phyloP scores from a whole-genome alignment of 1,140 invertebrate genomes.

The Pissodes strobi region DNA sequence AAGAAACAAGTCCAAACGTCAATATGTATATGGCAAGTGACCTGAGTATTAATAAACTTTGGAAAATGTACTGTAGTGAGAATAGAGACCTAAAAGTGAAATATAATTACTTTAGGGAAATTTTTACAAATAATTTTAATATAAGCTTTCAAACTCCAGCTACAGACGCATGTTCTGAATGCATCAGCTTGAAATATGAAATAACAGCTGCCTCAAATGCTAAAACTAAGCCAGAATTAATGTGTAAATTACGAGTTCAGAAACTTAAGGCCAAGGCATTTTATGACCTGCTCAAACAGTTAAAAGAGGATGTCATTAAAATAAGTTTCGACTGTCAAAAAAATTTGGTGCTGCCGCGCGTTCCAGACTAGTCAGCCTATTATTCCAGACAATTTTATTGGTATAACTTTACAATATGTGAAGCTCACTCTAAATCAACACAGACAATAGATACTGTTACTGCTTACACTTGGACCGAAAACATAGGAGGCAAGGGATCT shows the following conservation, averaged over 20 bases:
- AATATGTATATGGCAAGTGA: too few relatives aligned
- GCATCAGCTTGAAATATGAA: background rate
- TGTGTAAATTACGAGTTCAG: background rate
- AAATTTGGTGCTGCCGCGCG: background rate
- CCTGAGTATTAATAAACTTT: background rate
- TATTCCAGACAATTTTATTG: background rate
- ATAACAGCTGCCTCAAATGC: background rate
- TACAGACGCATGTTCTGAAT: background rate
- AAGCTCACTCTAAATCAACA: background rate
- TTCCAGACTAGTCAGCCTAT: background rate
- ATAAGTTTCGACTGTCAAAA: background rate
- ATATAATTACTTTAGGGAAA: constrained; percentile 7
- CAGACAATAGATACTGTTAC: background rate
- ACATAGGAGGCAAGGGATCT: background rate
- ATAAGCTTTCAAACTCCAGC: constrained; percentile 3
- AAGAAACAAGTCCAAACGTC: background rate
- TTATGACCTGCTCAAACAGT: background rate
- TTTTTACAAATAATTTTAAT: background rate
- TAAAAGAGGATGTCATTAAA: background rate
- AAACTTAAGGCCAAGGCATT: constrained; percentile 5
- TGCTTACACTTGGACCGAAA: constrained; percentile 1
- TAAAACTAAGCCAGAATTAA: constrained; percentile 1
- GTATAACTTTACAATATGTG: constrained; percentile 1
- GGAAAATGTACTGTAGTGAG: constrained; percentile 9
- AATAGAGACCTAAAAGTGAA: constrained; percentile 1